These are phyloP conservation scores for Trematomus loennbergii DNA, from an alignment of 2,113 vertebrate genomes.

Conservation along the genomic window DNA sequence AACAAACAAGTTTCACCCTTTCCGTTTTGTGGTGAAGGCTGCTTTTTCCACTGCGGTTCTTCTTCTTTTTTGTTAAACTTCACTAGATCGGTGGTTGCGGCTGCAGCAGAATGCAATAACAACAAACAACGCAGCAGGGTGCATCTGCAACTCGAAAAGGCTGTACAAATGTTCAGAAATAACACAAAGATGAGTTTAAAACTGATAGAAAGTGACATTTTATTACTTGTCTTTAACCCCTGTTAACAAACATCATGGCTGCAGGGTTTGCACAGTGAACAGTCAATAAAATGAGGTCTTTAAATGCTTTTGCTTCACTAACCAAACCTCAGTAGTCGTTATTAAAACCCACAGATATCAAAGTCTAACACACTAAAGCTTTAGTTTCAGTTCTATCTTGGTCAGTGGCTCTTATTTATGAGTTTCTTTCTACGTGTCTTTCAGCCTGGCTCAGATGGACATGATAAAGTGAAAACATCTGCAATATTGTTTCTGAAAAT, in stretches of 20 bases:
- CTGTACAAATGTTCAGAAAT: not conserved
- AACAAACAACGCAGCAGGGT: not conserved
- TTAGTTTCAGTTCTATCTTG: not conserved
- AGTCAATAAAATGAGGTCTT: not conserved
- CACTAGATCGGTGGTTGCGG: not conserved
- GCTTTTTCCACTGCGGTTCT: not conserved
- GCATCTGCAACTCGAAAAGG: not conserved
- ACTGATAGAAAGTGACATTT: no score
- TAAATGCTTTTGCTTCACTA: not conserved
- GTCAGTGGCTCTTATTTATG: not conserved
- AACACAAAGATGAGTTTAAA: no score
- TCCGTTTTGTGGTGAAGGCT: not conserved
- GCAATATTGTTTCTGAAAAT: not conserved
- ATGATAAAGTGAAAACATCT: not conserved
- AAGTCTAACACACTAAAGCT: not conserved
- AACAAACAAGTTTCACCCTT: not conserved
- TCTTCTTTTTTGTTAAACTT: not conserved
- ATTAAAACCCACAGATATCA: not conserved
- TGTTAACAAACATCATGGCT: no score
- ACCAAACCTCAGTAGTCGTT: not conserved
- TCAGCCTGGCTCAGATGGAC: not conserved
- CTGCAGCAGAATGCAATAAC: no score
- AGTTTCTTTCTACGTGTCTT: no score
- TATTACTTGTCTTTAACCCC: not conserved
- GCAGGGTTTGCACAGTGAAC: no score